phyloP scores from a whole-genome alignment of 2,888 invertebrate genomes.

The Thyatira batis region DNA sequence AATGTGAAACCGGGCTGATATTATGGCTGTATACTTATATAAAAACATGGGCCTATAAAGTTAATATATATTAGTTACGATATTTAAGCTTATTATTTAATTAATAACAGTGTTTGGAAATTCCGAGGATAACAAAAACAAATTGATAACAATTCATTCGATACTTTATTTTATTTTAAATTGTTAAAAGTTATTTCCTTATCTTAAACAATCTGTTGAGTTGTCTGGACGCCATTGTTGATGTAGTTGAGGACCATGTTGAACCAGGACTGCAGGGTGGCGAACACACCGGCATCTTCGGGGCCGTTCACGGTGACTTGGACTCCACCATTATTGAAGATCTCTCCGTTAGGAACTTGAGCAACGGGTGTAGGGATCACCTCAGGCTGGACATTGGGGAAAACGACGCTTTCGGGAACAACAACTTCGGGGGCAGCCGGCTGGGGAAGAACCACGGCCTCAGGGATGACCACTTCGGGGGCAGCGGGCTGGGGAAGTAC shows the following conservation, averaged over 20 bases:
- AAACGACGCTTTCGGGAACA: conserved; percentile 12
- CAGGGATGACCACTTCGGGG: conserved; percentile 22
- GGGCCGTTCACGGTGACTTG: conserved; percentile 53
- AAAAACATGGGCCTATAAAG: no score
- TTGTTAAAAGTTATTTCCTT: no score
- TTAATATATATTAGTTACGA: no score
- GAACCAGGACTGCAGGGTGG: conserved; percentile 62
- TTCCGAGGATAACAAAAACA: no score
- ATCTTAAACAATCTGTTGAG: conserved; percentile 55
- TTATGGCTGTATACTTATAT: no score
- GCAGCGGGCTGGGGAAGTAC: conserved; percentile 20
- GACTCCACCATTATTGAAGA: conserved; percentile 62
- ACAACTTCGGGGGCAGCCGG: conserved; percentile 16
- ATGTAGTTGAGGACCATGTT: conserved; percentile 62
- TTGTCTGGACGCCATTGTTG: conserved; percentile 43
- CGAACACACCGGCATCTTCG: conserved; percentile 45
- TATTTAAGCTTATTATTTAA: no score
- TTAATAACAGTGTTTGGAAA: no score
- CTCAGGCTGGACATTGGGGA: conserved; percentile 22
- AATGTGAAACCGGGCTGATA: no score
- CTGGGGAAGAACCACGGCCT: conserved; percentile 18
- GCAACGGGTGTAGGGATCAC: conserved; percentile 9
- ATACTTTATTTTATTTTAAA: no score
- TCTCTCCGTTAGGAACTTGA: conserved; percentile 39
- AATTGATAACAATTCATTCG: no score